A percentile compares a stretch with the other conserved stretches of the same genome.
These are phyloP conservation scores for Ceuthmochares aereus DNA, from an alignment of 2,113 vertebrate genomes.

Conservation along the genomic window DNA sequence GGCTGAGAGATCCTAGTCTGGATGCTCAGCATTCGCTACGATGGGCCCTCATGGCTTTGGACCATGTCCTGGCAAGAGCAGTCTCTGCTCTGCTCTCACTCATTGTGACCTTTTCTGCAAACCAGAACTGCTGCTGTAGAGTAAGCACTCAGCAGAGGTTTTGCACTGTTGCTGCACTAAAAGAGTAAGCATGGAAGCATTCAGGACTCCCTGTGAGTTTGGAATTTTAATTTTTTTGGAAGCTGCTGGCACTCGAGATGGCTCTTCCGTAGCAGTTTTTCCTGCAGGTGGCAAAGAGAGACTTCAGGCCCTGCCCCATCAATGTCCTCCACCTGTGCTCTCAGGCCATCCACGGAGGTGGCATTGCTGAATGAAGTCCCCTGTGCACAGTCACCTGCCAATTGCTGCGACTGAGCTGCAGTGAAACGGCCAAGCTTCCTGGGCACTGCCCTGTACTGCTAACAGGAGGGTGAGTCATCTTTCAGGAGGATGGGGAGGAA, in stretches of 20 bases:
- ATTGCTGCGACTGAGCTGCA: accelerated
- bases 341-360: no score
- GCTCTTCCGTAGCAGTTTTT: not conserved
- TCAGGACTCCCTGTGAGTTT: not conserved
- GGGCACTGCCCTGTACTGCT: not conserved
- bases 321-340: not conserved
- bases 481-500: not conserved
- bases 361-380: not conserved
- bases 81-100: not conserved
- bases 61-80: accelerated
- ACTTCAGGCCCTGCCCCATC: not conserved
- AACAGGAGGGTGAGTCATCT: not conserved
- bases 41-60: not conserved
- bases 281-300: not conserved
- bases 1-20: not conserved
- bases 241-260: not conserved
- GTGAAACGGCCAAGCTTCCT: accelerated
- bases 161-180: not conserved
- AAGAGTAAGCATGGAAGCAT: not conserved
- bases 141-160: not conserved
- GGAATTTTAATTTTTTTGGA: not conserved
- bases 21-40: not conserved
- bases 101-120: not conserved
- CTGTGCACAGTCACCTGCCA: not conserved
- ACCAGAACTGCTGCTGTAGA: not conserved